phyloP scores from a whole-genome alignment of 2,113 vertebrate genomes.

The Pyxicephalus adspersus region DNA sequence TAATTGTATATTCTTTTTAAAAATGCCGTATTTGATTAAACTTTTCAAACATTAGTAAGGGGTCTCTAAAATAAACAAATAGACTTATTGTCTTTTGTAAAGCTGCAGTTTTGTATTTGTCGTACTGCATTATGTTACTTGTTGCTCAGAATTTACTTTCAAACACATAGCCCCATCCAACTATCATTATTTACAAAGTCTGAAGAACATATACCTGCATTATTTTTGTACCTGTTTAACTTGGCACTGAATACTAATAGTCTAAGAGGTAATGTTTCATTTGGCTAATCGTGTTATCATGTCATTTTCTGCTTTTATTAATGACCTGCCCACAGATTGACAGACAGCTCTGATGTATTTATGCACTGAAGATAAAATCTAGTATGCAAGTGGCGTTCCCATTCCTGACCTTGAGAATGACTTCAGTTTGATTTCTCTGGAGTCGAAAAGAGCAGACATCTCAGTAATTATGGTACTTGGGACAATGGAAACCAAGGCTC shows the following conservation, averaged over 20 bases:
- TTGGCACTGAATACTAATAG: background rate
- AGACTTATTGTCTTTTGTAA: no score
- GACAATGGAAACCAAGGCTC: conserved; percentile 3
- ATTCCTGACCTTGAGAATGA: conserved; percentile 22
- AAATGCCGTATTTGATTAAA: no score
- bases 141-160: no score
- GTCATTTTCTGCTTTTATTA: background rate
- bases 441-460: background rate
- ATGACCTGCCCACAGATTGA: conserved; percentile 2
- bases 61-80: no score
- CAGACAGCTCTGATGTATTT: conserved; percentile 19
- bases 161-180: no score
- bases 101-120: no score
- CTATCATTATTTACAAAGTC: no score
- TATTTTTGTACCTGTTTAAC: background rate
- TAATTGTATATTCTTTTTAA: no score
- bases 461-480: conserved; percentile 11
- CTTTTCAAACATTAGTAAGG: no score
- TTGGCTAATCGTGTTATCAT: conserved; percentile 3
- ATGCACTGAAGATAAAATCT: conserved; percentile 12
- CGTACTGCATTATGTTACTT: no score
- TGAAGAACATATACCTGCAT: no score
- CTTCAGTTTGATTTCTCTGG: background rate
- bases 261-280: background rate
- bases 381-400: background rate